Conservation (phyloP, 2,113 vertebrate species). For the cattle (Bos taurus) region DNA sequence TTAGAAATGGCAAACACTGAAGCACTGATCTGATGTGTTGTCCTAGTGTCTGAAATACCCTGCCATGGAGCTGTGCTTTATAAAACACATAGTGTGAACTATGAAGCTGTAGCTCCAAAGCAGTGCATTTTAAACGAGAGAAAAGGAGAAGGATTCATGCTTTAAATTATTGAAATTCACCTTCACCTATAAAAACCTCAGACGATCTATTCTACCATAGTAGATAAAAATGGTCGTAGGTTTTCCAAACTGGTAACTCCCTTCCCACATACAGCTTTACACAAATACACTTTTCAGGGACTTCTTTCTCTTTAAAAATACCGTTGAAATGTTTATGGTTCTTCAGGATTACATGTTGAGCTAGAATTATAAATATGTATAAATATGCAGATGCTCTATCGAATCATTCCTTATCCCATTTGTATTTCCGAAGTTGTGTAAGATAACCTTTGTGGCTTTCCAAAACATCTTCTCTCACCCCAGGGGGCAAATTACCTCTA, state of each 20-base stretch:
- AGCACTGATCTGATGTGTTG: neutral
- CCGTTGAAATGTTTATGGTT: constrained; percentile 52
- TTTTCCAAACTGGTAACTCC: neutral
- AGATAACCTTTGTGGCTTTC: constrained; percentile 73
- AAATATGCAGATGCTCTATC: constrained; percentile 66
- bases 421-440: constrained; percentile 60
- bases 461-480: constrained; percentile 63
- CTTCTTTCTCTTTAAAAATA: constrained; percentile 60
- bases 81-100: neutral
- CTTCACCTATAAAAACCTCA: neutral
- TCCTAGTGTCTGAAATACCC: neutral
- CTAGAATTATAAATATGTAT: constrained; percentile 71
- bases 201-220: neutral
- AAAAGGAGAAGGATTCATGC: neutral
- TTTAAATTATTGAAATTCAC: constrained; percentile 21
- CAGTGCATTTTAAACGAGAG: neutral
- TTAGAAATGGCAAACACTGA: neutral
- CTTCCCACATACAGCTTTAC: neutral
- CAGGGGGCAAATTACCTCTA: constrained; percentile 73
- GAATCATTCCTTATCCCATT: constrained; percentile 59
- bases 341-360: constrained; percentile 50
- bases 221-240: neutral
- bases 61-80: neutral
- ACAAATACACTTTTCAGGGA: neutral
- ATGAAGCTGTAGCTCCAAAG: neutral